Conservation (phyloP, 2,113 vertebrate genomes). For the Platanista minor region DNA sequence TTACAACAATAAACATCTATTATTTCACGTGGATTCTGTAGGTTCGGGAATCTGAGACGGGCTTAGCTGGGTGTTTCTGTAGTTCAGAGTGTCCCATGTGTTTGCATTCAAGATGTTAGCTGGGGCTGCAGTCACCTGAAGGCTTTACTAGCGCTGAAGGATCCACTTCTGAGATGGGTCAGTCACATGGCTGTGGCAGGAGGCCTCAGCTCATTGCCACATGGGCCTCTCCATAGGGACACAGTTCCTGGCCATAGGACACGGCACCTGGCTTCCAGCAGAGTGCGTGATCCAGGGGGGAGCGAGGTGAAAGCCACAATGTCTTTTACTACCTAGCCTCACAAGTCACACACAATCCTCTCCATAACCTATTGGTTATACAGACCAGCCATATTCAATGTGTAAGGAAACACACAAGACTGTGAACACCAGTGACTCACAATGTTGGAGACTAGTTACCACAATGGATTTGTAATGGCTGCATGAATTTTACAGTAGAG, state of each 20-base stretch:
- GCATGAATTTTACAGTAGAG: not conserved
- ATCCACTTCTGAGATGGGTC: not conserved
- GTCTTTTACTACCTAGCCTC: not conserved
- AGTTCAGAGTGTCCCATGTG: not conserved
- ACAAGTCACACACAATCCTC: accelerated
- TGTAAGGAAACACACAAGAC: not conserved
- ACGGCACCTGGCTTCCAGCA: not conserved
- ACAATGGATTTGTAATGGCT: not conserved
- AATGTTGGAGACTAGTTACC: not conserved
- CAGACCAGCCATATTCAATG: accelerated
- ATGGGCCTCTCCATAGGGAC: not conserved
- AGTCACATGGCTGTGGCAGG: not conserved
- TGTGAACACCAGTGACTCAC: not conserved
- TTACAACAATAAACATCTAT: not conserved
- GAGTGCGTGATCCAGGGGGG: not conserved
- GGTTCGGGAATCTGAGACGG: not conserved
- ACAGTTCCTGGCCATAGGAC: not conserved
- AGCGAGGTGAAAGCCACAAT: not conserved
- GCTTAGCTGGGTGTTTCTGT: not conserved
- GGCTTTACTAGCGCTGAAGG: not conserved
- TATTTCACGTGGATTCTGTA: not conserved
- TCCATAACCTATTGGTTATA: not conserved
- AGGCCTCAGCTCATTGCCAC: not conserved
- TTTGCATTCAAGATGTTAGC: not conserved
- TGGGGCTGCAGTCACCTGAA: not conserved